These are phyloP conservation scores for Protodeltote pygarga DNA, from an alignment of 2,888 invertebrate species.

Conservation along the genomic window DNA sequence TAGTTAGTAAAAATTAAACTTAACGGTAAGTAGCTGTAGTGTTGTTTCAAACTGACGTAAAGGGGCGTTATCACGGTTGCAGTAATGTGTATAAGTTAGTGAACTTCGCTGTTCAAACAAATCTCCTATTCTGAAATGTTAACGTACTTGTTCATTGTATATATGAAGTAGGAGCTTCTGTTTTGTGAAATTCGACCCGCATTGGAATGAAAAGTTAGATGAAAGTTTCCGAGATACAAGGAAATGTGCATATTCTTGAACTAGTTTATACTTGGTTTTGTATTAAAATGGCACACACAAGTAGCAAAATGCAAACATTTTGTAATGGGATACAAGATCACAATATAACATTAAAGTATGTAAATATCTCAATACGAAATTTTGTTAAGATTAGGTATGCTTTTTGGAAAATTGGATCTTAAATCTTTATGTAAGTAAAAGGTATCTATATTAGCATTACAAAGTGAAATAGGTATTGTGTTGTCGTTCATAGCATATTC, in stretches of 20 bases:
- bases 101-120: slow-evolving; percentile 32
- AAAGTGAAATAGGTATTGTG: too few relatives aligned
- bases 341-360: background rate
- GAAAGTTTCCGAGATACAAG: slow-evolving; percentile 49
- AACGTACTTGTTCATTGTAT: slow-evolving; percentile 34
- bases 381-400: background rate
- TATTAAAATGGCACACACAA: slow-evolving; percentile 35
- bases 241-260: slow-evolving; percentile 47
- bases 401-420: too few relatives aligned
- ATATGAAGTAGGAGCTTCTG: slow-evolving; percentile 42
- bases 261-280: slow-evolving; percentile 36
- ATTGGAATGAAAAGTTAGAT: slow-evolving; percentile 51
- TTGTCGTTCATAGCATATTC: too few relatives aligned
- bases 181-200: slow-evolving; percentile 52
- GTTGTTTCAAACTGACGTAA: slow-evolving; percentile 10
- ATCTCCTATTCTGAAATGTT: slow-evolving; percentile 32
- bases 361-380: slow-evolving; percentile 17
- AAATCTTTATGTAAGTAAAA: too few relatives aligned
- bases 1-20: slow-evolving; percentile 67
- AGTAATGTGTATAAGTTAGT: slow-evolving; percentile 29
- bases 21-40: slow-evolving; percentile 38
- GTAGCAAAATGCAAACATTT: slow-evolving; percentile 39
- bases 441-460: too few relatives aligned
- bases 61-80: slow-evolving; percentile 16
- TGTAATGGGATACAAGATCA: slow-evolving; percentile 9